These are phyloP conservation scores for Syrmaticus mikado DNA, from an alignment of 2,113 vertebrate species.

Conservation along the genomic window DNA sequence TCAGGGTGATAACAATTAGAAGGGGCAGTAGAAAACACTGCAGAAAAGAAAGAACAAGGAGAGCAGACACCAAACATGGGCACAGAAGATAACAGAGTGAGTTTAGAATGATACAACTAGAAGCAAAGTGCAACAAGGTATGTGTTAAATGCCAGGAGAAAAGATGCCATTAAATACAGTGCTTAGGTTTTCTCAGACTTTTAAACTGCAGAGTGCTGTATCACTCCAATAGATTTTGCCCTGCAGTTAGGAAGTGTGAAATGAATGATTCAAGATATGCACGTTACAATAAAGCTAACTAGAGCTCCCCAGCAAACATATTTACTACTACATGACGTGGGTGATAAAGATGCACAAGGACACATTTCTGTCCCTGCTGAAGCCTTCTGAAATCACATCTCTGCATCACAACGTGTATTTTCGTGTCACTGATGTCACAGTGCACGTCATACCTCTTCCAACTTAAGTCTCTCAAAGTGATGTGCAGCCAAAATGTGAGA, in stretches of 20 bases:
- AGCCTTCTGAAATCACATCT: background rate
- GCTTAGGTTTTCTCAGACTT: background rate
- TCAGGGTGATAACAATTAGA: background rate
- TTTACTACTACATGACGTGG: background rate
- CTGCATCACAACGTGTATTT: background rate
- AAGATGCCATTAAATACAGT: background rate
- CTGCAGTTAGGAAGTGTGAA: background rate
- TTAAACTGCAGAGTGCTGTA: background rate
- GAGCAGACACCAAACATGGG: background rate
- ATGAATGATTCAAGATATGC: background rate
- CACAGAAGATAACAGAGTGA: background rate
- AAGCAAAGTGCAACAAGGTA: background rate
- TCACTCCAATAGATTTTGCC: background rate
- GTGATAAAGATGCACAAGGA: background rate
- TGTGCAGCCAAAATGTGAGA: fast-evolving
- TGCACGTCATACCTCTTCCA: background rate
- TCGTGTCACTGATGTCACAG: background rate
- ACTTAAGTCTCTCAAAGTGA: background rate
- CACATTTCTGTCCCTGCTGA: background rate
- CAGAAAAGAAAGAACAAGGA: background rate
- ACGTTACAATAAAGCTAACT: background rate
- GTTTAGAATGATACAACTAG: background rate
- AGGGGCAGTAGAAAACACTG: background rate
- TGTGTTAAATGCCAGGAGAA: background rate
- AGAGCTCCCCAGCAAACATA: background rate